Conservation (phyloP, 2,797 vertebrate genomes). For the Scleropages formosus region DNA sequence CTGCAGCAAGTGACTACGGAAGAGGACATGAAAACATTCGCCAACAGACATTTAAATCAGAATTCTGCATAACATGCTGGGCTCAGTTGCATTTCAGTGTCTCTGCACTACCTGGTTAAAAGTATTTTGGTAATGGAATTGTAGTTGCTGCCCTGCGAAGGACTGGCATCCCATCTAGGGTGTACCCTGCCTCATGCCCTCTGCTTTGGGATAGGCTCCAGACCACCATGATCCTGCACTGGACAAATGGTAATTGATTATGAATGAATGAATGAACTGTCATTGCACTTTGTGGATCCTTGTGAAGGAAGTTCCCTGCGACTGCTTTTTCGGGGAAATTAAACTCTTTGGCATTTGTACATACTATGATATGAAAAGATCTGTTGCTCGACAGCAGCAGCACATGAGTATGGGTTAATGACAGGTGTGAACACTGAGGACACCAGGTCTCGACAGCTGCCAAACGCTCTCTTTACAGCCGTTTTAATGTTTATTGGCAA, state of each 20-base stretch:
- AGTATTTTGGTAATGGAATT: slow-evolving; percentile 5
- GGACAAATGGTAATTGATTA: neutral
- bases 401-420: neutral
- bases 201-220: too few species aligned
- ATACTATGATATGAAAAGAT: neutral
- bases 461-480: neutral
- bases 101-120: neutral
- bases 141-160: too few species aligned
- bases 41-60: neutral
- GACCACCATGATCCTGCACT: neutral
- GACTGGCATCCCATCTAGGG: too few species aligned
- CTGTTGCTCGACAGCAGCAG: neutral
- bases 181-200: too few species aligned
- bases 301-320: neutral
- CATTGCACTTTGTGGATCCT: slow-evolving; percentile 18
- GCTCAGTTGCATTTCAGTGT: neutral
- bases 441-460: neutral
- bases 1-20: slow-evolving; percentile 58
- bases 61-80: slow-evolving; percentile 32
- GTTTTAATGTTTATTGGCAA: neutral
- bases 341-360: slow-evolving; percentile 7
- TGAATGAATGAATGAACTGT: neutral
- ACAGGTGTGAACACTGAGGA: neutral
- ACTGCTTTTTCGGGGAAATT: neutral
- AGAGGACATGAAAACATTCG: slow-evolving; percentile 11